Evolutionary conservation across 2,113 vertebrate species (phyloP).

Genomic region (Gopherus evgoodei): DNA sequence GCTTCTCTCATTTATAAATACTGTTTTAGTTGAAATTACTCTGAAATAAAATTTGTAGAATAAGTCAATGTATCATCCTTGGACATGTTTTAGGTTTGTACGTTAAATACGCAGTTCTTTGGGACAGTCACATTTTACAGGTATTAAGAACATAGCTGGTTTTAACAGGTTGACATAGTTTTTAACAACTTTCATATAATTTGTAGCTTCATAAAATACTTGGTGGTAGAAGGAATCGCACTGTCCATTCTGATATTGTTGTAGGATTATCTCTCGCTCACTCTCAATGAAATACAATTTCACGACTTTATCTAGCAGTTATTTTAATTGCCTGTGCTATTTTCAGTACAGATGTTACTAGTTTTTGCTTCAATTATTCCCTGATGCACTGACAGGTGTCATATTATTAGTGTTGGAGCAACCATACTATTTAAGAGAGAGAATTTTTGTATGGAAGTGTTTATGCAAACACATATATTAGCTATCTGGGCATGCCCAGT

Average conservation of each 20-base stretch:
- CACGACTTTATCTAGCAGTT: background rate
- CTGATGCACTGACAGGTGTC: background rate
- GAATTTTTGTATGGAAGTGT: background rate
- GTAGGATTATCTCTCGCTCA: background rate
- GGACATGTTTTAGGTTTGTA: background rate
- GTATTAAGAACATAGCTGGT: background rate
- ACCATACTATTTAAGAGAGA: background rate
- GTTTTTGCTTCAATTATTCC: background rate
- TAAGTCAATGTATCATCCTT: background rate
- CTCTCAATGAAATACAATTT: background rate
- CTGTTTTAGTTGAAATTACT: background rate
- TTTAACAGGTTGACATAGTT: background rate
- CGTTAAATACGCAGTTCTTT: background rate
- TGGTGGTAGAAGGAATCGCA: background rate
- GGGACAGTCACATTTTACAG: background rate
- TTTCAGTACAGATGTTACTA: background rate
- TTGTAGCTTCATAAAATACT: background rate
- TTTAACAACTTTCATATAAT: background rate
- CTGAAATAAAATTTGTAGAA: background rate
- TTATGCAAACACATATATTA: background rate
- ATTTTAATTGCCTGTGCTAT: background rate
- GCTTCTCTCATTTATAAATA: background rate
- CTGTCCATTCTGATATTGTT: background rate
- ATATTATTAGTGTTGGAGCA: background rate
- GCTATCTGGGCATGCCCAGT: background rate